These are phyloP conservation scores for Koerneria pararmatus DNA, from an alignment of 2,888 invertebrate species.

Conservation along the genomic window DNA sequence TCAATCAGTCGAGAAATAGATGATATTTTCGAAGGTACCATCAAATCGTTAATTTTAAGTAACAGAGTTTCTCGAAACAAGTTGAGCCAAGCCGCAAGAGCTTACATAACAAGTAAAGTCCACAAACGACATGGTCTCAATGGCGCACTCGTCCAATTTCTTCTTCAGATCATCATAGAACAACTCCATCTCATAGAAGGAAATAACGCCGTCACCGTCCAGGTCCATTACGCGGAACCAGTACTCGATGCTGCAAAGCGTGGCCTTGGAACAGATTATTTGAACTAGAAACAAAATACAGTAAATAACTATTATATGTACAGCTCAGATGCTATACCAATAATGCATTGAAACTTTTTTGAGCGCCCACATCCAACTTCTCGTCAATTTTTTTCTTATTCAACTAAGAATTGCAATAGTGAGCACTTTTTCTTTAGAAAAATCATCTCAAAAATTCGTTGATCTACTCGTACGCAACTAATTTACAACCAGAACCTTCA, in stretches of 20 bases:
- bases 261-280: background rate
- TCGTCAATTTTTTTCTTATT: too few relatives aligned
- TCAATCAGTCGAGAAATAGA: conserved; percentile 23
- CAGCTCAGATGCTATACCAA: too few relatives aligned
- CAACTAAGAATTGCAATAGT: too few relatives aligned
- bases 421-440: too few relatives aligned
- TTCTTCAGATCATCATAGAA: conserved; percentile 89
- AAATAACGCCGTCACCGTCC: conserved; percentile 93
- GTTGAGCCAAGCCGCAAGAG: background rate
- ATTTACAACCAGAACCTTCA: too few relatives aligned
- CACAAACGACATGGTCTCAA: conserved; percentile 91
- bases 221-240: conserved; percentile 87
- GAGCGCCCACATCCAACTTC: too few relatives aligned
- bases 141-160: conserved; percentile 91
- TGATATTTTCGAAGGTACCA: too few relatives aligned
- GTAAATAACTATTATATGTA: background rate
- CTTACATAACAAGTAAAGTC: conserved; percentile 80
- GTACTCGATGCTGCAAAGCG: conserved; percentile 65
- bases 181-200: conserved; percentile 95
- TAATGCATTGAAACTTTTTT: too few relatives aligned
- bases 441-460: too few relatives aligned
- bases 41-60: background rate
- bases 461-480: too few relatives aligned
- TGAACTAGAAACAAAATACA: conserved; percentile 10
- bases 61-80: background rate